Percentiles rank a stretch among this genome's conserved stretches.
Conservation (phyloP, 2,113 vertebrate genomes). For the Xenus cinereus region DNA sequence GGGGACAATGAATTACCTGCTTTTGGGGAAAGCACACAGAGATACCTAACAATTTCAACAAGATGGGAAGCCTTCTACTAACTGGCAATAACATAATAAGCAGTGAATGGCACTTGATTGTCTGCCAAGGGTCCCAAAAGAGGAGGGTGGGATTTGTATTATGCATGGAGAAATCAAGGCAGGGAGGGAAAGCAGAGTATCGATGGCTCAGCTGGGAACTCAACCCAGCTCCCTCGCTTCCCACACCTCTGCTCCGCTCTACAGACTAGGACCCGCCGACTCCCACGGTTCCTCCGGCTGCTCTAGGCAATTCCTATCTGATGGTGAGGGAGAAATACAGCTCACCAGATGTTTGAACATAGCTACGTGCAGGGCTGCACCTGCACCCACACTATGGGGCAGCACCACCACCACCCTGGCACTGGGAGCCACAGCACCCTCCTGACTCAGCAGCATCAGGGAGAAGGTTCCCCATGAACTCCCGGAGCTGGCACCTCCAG, state of each 20-base stretch:
- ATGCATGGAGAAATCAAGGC: neutral
- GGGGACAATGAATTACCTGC: neutral
- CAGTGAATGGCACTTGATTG: neutral
- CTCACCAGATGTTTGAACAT: neutral
- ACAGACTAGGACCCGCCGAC: neutral
- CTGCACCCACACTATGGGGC: neutral
- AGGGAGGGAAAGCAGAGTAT: neutral
- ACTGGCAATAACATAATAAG: neutral
- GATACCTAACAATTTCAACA: neutral
- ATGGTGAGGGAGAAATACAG: neutral
- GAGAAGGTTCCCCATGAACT: neutral
- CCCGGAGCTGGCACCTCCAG: neutral
- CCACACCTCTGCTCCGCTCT: neutral
- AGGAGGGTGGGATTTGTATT: neutral
- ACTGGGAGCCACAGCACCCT: neutral
- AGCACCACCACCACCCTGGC: neutral
- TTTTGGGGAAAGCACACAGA: neutral
- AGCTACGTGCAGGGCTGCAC: neutral
- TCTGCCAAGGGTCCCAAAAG: neutral
- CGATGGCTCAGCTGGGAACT: neutral
- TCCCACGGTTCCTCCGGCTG: neutral
- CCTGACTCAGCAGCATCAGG: constrained; percentile 4
- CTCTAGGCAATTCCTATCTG: neutral
- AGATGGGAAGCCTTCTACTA: neutral
- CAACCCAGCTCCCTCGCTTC: neutral